Evolutionary conservation across 2,797 vertebrate species (phyloP), one percentile per base, ranked within the genome.

Genomic region (Arrhamphus sclerolepis): DNA sequence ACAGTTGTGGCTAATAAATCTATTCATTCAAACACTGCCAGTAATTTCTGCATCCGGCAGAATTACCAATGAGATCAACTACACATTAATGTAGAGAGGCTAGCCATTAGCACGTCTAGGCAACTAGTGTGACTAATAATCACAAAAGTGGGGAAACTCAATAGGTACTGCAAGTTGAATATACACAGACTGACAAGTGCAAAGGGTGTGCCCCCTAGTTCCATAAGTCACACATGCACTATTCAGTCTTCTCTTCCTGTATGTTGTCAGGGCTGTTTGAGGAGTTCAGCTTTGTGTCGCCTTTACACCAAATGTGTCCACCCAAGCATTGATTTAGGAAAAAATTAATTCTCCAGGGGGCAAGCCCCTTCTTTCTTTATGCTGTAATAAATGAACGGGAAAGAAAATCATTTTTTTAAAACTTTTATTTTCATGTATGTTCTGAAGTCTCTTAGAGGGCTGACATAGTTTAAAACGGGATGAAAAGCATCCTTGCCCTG

Each of bases 251-350:
- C 51, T 26, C 56, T 64, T 49, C 24, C 62, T 50, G 26, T 41
- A 50, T 51, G 26, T 41, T 43, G 49, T 50, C 51, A 52, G 7
- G 7, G 31, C 40, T 50, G 24, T 52, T 79, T 21, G 63, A 70
- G 66, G 77, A 74, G 73, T 83, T 88, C 86, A 86, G 84, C 87
- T 83, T 84, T 61, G 69, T 24, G 54, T 57, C 62, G 66, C 70
- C 69, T 64, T 73, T 60, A 58, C 68, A 18, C 82, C 72, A 75
- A 85, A 81, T 70, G 80, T 82, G 80, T 87, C 86, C 81, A 87
- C 80, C 72, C 77, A 56, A 83, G 88, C 90, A n/a, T 87, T 87
- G 70, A 89, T 83, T 70, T 39, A 58, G 73, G 70, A 38, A 38
- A 16, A 88, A 84, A 84, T 63, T 29, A 56, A 72, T 44, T 17